Evolutionary conservation across 2,797 vertebrate species (phyloP).

Genomic region (Anas flavirostris): DNA sequence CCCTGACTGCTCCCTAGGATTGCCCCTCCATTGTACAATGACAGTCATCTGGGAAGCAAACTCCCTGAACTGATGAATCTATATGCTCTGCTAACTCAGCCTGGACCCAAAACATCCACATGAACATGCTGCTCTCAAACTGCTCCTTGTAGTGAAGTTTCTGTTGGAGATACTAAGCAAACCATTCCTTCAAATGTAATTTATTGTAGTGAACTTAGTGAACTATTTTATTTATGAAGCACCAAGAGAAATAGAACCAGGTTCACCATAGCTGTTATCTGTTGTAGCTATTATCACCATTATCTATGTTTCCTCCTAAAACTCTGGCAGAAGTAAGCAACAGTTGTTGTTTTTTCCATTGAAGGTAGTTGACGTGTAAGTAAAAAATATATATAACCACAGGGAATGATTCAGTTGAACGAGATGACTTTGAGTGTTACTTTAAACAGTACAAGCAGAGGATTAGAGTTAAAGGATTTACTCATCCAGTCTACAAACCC

Average conservation of each 20-base stretch:
- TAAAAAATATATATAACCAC: neutral
- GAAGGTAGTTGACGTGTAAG: neutral
- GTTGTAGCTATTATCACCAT: neutral
- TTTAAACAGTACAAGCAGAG: neutral
- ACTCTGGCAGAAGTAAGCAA: neutral
- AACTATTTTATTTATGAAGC: neutral
- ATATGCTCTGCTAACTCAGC: neutral
- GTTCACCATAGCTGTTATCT: neutral
- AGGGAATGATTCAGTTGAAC: neutral
- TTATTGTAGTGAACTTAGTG: neutral
- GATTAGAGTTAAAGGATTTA: neutral
- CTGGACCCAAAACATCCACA: neutral
- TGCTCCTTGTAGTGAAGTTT: neutral
- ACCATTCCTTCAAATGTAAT: neutral
- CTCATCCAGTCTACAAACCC: neutral
- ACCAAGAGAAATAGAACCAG: neutral
- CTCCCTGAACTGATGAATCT: neutral
- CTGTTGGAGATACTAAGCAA: neutral
- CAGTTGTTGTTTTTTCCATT: neutral
- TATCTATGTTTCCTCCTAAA: neutral
- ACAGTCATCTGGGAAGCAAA: neutral
- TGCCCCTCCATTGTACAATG: neutral
- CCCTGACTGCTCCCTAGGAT: accelerated
- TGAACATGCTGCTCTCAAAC: neutral
- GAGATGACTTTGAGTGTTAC: neutral